Percentiles rank a stretch among this genome's conserved stretches.
phyloP scores from a whole-genome alignment of 2,113 vertebrate species.

The Mormyrus iriodes region DNA sequence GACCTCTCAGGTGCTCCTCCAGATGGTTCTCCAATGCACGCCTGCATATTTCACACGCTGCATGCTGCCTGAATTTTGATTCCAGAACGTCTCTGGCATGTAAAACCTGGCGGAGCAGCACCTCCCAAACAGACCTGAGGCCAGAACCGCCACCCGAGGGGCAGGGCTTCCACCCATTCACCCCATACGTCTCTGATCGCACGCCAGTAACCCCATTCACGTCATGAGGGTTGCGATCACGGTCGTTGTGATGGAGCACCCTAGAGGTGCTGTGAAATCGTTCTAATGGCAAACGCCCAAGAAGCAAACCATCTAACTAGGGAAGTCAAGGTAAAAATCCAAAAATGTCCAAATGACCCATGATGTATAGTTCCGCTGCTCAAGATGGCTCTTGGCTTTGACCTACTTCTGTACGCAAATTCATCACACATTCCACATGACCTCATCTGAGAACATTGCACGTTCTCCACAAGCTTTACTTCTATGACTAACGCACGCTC shows the following conservation, averaged over 20 bases:
- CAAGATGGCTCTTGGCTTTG: background rate
- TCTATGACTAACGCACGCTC: background rate
- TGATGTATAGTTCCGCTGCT: background rate
- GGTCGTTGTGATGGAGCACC: background rate
- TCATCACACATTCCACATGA: background rate
- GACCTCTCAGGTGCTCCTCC: background rate
- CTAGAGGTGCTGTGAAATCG: background rate
- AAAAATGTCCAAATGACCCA: background rate
- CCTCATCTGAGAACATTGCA: background rate
- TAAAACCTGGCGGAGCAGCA: background rate
- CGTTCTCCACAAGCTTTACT: background rate
- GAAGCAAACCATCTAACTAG: background rate
- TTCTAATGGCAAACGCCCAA: background rate
- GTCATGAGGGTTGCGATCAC: background rate
- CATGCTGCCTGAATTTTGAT: slow-evolving; percentile 8
- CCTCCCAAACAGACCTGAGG: background rate
- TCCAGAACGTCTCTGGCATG: background rate
- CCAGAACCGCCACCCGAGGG: background rate
- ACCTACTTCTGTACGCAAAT: background rate
- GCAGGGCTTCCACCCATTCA: background rate
- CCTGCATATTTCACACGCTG: background rate
- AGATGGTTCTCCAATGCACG: background rate
- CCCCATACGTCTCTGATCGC: background rate
- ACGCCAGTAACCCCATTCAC: background rate
- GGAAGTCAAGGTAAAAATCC: background rate